Evolutionary conservation across 2,797 vertebrate species (phyloP).

Genomic region (Eulemur albifrons): DNA sequence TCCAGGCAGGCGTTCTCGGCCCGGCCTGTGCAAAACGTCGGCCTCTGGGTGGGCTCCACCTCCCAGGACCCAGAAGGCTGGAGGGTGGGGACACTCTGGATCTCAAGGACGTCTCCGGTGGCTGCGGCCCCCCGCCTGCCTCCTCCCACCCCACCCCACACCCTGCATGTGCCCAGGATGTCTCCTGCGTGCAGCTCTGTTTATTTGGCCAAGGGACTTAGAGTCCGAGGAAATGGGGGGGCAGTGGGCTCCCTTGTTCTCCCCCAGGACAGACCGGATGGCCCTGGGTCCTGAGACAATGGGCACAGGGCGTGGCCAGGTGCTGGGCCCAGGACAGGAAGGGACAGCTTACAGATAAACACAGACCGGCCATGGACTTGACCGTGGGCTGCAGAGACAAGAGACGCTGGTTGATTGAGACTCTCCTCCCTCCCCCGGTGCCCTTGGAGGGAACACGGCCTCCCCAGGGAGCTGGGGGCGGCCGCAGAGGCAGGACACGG

Average conservation of each 20-base stretch:
- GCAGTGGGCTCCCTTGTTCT: slow-evolving; percentile 6
- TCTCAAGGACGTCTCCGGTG: rapidly evolving
- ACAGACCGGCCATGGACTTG: not conserved
- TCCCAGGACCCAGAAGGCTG: not conserved
- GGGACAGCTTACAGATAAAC: slow-evolving; percentile 40
- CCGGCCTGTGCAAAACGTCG: not conserved
- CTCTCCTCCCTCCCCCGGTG: too few species aligned
- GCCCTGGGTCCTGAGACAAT: slow-evolving; percentile 60
- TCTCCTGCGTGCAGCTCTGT: slow-evolving; percentile 3
- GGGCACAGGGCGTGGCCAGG: slow-evolving; percentile 63
- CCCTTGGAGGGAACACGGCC: rapidly evolving
- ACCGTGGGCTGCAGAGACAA: not conserved
- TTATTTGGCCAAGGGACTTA: slow-evolving; percentile 42
- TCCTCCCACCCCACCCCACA: rapidly evolving
- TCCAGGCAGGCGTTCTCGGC: not conserved
- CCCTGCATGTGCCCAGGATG: not conserved
- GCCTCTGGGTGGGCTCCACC: not conserved
- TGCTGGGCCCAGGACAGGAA: slow-evolving; percentile 59
- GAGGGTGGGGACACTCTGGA: not conserved
- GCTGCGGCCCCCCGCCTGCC: not conserved
- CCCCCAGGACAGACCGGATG: slow-evolving; percentile 60
- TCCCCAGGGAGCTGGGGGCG: not conserved
- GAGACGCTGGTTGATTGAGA: too few species aligned
- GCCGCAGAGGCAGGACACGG: rapidly evolving
- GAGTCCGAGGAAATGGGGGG: slow-evolving; percentile 36